Evolutionary conservation across 64 coral and sea anemone species (phyloP).

Genomic region (Hydrozoanthus tunicans): DNA sequence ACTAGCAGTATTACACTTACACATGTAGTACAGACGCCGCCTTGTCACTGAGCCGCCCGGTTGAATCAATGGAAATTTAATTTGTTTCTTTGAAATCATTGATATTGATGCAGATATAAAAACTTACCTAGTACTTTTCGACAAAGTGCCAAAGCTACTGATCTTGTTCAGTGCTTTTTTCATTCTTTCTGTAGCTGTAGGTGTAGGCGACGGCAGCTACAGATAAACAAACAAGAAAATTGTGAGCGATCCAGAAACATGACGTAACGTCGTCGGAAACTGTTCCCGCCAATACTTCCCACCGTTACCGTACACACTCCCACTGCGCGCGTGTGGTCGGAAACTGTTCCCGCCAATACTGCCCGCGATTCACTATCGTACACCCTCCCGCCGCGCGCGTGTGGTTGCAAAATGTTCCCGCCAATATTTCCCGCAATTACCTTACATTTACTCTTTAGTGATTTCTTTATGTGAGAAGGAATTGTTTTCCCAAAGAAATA

Average conservation of each 20-base stretch:
- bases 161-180: conserved; percentile 56
- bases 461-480: neutral
- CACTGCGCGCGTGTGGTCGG: neutral
- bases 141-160: conserved; percentile 41
- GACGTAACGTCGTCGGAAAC: conserved; percentile 5
- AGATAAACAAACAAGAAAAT: neutral
- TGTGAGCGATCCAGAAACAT: conserved; percentile 22
- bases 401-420: neutral
- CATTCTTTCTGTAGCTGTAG: conserved; percentile 53
- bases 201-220: conserved; percentile 26
- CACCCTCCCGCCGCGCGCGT: neutral
- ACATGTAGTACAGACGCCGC: too few species aligned
- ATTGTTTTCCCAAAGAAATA: conserved; percentile 13
- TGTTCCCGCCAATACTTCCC: conserved; percentile 21
- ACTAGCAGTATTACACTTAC: too few species aligned
- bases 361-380: neutral
- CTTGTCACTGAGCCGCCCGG: too few species aligned
- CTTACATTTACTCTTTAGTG: too few species aligned
- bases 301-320: neutral
- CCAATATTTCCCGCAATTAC: neutral
- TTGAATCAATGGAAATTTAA: too few species aligned
- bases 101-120: neutral
- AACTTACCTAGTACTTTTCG: conserved; percentile 40
- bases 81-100: neutral
- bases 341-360: neutral